A percentile compares a stretch with the other conserved stretches of the same genome.
Evolutionary conservation across 2,113 vertebrate genomes (phyloP).

Genomic region (Daboia siamensis): DNA sequence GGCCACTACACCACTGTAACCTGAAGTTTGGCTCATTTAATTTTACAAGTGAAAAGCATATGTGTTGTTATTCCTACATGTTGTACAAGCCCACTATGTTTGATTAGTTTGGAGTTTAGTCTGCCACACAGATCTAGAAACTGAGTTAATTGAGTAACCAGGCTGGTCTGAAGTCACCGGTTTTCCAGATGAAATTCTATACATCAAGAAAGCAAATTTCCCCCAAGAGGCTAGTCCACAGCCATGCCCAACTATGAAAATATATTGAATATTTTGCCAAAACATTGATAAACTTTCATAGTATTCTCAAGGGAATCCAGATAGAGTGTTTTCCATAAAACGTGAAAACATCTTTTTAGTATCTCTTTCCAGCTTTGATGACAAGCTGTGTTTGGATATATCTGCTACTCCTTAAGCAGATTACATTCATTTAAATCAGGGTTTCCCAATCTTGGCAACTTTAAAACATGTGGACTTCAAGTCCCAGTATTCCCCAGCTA

Average conservation of each 20-base stretch:
- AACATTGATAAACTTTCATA: background rate
- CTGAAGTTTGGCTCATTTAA: conserved; percentile 41
- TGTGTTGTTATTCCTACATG: conserved; percentile 40
- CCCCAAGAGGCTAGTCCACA: background rate
- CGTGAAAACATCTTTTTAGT: background rate
- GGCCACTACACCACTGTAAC: background rate
- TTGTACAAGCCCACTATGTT: background rate
- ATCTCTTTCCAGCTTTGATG: background rate
- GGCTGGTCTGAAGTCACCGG: background rate
- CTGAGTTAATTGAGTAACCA: background rate
- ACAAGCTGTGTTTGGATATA: background rate
- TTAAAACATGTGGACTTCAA: background rate
- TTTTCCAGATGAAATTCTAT: background rate
- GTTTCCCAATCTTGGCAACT: background rate
- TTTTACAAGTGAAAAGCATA: conserved; percentile 44
- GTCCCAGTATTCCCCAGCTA: background rate
- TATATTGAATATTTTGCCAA: background rate
- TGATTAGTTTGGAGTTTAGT: background rate
- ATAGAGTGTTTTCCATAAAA: background rate
- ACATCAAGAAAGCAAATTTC: background rate
- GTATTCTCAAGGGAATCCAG: background rate
- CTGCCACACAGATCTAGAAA: background rate
- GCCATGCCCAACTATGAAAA: background rate
- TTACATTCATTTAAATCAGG: background rate
- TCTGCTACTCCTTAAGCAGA: background rate